These are phyloP conservation scores for Antechinus stuartii DNA, from an alignment of 2,113 vertebrate species.

Conservation along the genomic window DNA sequence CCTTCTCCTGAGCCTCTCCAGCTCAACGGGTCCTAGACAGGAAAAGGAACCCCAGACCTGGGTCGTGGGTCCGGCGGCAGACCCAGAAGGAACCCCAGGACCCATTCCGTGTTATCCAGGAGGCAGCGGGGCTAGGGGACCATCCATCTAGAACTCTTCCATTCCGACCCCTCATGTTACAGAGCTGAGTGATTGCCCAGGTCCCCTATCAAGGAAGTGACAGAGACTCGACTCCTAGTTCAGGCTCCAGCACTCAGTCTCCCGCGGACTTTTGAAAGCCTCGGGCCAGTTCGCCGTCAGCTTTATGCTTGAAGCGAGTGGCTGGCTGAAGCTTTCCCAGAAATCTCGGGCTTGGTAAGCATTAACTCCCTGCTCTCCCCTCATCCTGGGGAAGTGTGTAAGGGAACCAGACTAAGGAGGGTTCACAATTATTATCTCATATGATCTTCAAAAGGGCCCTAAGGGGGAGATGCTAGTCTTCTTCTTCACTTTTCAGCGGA, in stretches of 20 bases:
- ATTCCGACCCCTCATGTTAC: background rate
- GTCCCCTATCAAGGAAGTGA: background rate
- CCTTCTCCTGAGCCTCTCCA: background rate
- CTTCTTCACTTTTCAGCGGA: background rate
- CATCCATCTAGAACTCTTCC: background rate
- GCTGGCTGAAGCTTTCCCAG: background rate
- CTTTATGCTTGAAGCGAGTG: background rate
- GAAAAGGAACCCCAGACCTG: background rate
- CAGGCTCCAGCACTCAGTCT: background rate
- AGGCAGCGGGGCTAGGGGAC: background rate
- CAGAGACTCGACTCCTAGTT: background rate
- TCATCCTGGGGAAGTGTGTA: background rate
- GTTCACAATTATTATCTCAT: background rate
- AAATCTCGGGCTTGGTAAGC: background rate
- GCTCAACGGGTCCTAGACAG: background rate
- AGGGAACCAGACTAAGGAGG: background rate
- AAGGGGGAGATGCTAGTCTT: background rate
- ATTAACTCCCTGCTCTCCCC: background rate
- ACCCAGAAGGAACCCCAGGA: background rate
- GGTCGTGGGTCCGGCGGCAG: background rate
- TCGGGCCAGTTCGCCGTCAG: background rate
- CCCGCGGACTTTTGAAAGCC: background rate
- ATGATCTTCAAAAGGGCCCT: background rate
- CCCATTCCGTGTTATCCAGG: background rate
- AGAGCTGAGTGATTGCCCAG: rapidly evolving